These are phyloP conservation scores for Cyprinella venusta DNA, from an alignment of 2,797 vertebrate genomes.

Conservation along the genomic window DNA sequence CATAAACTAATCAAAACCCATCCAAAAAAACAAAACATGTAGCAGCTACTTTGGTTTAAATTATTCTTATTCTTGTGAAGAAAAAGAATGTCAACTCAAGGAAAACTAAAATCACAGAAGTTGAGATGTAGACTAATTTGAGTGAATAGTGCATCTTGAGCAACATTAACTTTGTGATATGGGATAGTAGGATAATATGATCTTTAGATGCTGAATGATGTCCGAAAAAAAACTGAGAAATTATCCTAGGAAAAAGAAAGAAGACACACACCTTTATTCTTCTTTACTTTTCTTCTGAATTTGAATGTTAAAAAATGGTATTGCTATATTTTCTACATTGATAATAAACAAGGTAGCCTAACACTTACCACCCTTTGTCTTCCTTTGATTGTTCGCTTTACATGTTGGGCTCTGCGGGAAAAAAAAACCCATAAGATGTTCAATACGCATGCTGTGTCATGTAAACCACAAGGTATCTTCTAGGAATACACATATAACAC, in stretches of 20 bases:
- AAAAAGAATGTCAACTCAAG: neutral
- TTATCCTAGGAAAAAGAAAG: neutral
- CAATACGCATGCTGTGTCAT: neutral
- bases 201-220: neutral
- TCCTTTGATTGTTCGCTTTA: conserved; percentile 9
- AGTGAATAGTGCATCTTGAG: neutral
- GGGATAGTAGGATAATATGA: neutral
- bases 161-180: neutral
- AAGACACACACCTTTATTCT: neutral
- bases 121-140: neutral
- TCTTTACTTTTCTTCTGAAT: neutral
- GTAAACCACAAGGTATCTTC: neutral
- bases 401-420: conserved; percentile 34
- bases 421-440: neutral
- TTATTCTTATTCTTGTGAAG: neutral
- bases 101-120: neutral
- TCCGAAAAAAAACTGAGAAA: neutral
- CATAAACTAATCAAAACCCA: neutral
- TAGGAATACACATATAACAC: conserved; percentile 15
- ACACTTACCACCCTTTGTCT: neutral
- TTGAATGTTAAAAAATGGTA: neutral
- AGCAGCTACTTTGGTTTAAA: neutral
- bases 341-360: conserved; percentile 4
- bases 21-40: neutral
- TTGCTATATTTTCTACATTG: neutral